Base-by-base conservation (phyloP, 35 echinoderm and acorn worm genomes). In the Acanthaster planci region DNA sequence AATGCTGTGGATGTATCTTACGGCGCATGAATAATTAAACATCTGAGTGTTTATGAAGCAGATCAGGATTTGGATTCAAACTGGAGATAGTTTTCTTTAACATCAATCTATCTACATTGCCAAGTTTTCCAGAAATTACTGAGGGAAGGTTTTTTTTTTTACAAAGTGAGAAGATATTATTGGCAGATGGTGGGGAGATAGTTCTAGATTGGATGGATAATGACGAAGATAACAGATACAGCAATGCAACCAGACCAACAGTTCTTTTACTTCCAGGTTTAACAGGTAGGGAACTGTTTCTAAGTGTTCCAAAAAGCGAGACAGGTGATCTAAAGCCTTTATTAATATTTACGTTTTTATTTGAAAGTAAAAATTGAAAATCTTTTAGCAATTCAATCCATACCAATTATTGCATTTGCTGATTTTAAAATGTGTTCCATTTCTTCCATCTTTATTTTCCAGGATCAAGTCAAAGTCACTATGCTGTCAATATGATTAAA, bases 161-260 rank as follows among this genome's bases (percentile, higher is more conserved):
- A 75, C 76, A 0, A 77, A 97, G 94, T 72, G 94, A 97, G 67
- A 84, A 78, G 19, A 58, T 90, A 23, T 29, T 4, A 14, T 86
- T 90, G 1, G 60, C 86, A 0, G 94, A 97, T 50, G 94, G 94
- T 18, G 94, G 94, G 22, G 90, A 97, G 76, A 92, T 97, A 27
- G 37, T 84, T 26, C n/a, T 97, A 10, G 88, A 97, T 51, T 97
- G 94, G 94, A 38, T 86, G 37, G 94, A 97, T 51, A 84, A 75
- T 81, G 77, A 89, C 79, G 82, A 93, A 7, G 82, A 37, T 31
- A 67, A 52, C 55, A 44, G 27, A 21, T 40, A 44, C 22, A 27
- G 39, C 18, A 32, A 17, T 35, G 39, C 51, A 22, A 79, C 27
- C 21, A 88, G 86, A 67, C 94, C 94, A 35, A 97, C 87, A 23